These are phyloP conservation scores for Centropus bengalensis DNA, from an alignment of 2,113 vertebrate species.

Conservation along the genomic window DNA sequence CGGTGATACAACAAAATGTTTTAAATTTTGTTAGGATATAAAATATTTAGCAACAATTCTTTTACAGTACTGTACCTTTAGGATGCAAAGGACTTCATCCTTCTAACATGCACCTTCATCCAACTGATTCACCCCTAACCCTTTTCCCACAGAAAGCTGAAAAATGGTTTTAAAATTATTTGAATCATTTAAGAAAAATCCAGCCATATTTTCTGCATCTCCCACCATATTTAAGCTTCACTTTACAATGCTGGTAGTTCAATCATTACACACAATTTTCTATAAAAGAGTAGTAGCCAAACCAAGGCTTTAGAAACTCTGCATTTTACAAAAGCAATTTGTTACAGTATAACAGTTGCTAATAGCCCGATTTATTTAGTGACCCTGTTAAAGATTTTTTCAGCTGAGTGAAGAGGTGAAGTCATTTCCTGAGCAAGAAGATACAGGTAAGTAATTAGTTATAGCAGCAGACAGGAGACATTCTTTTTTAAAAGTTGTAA, in stretches of 20 bases:
- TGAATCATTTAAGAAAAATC: conserved; percentile 20
- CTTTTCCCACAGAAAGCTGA: neutral
- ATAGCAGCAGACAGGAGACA: conserved; percentile 80
- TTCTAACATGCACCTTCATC: neutral
- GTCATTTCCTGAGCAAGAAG: conserved; percentile 83
- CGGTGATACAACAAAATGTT: conserved; percentile 28
- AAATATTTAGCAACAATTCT: conserved; percentile 41
- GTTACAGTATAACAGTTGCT: conserved; percentile 66
- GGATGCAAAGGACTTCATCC: conserved; percentile 66
- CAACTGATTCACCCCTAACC: neutral
- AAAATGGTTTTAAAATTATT: neutral
- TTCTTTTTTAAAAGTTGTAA: conserved; percentile 65
- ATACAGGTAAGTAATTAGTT: conserved; percentile 75
- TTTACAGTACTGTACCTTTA: conserved; percentile 47
- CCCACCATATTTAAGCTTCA: neutral
- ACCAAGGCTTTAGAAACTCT: conserved; percentile 57
- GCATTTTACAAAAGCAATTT: conserved; percentile 57
- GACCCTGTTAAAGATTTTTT: conserved; percentile 75
- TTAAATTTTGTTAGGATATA: conserved; percentile 27
- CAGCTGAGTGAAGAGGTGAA: conserved; percentile 69
- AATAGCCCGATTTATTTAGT: conserved; percentile 65
- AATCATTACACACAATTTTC: conserved; percentile 12
- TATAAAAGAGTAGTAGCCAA: conserved; percentile 58
- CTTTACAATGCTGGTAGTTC: conserved; percentile 43
- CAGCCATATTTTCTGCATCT: neutral